A percentile compares a stretch with the other conserved stretches of the same genome.
These are phyloP conservation scores for Himalopsyche japonica DNA, from an alignment of 2,888 invertebrate genomes.

Conservation along the genomic window DNA sequence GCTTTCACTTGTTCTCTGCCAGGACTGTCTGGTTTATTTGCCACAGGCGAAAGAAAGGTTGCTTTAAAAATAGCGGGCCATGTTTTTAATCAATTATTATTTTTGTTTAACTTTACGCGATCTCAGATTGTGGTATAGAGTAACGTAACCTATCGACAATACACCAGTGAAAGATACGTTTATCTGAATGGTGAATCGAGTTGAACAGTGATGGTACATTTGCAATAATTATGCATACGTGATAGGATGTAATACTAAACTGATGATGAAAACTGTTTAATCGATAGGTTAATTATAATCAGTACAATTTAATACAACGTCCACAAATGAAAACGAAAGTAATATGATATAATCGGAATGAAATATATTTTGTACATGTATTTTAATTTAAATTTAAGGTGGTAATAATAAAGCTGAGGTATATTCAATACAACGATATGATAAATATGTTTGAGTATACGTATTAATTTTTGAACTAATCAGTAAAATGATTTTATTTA, in stretches of 20 bases:
- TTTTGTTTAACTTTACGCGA: not conserved
- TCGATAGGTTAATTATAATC: not conserved
- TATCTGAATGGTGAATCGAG: too few relatives aligned
- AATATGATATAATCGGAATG: too few relatives aligned
- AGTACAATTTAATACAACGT: too few relatives aligned
- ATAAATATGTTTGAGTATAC: too few relatives aligned
- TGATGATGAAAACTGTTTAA: not conserved
- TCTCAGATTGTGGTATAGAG: not conserved
- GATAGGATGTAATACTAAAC: not conserved
- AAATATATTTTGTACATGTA: too few relatives aligned
- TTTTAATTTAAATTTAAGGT: too few relatives aligned
- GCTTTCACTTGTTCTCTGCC: not conserved
- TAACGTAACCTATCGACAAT: too few relatives aligned
- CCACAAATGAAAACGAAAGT: not conserved
- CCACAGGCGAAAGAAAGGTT: not conserved
- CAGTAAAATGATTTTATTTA: too few relatives aligned
- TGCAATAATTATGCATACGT: not conserved
- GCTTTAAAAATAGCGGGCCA: not conserved
- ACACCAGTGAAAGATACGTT: too few relatives aligned
- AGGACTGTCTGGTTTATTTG: not conserved
- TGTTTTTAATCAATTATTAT: not conserved
- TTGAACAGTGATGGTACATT: not conserved
- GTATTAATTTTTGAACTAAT: too few relatives aligned
- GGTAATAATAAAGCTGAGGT: too few relatives aligned
- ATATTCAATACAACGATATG: too few relatives aligned